Evolutionary conservation across 2,888 invertebrate species (phyloP).

Genomic region (Hemicrepidius hirtus): DNA sequence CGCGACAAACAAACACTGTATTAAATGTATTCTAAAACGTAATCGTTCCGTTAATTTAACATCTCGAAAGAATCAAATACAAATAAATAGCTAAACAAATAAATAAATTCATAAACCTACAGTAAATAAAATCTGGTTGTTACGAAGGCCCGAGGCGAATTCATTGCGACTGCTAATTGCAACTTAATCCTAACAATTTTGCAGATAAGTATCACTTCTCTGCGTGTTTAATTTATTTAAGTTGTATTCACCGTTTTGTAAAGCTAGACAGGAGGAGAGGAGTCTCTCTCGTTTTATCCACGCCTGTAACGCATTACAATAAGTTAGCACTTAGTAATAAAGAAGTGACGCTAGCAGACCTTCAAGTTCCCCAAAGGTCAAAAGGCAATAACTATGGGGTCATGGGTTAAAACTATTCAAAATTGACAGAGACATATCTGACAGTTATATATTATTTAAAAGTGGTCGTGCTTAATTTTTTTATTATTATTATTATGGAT

Average conservation of each 20-base stretch:
- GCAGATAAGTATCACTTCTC: slow-evolving; percentile 12
- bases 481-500: neutral
- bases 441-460: slow-evolving; percentile 23
- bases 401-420: slow-evolving; percentile 34
- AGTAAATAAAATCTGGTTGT: too few species aligned
- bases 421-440: slow-evolving; percentile 13
- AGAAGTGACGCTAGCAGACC: slow-evolving; percentile 34
- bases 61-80: too few species aligned
- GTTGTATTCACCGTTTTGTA: neutral
- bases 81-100: too few species aligned
- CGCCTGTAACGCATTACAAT: slow-evolving; percentile 15
- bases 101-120: too few species aligned
- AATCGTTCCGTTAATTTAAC: too few species aligned
- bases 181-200: slow-evolving; percentile 15
- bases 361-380: slow-evolving; percentile 37
- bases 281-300: neutral
- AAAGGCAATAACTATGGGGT: slow-evolving; percentile 32
- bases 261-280: slow-evolving; percentile 18
- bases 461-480: neutral
- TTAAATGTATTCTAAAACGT: too few species aligned
- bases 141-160: neutral
- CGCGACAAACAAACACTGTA: too few species aligned
- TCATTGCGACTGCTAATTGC: slow-evolving; percentile 6
- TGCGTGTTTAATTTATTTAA: slow-evolving; percentile 6
- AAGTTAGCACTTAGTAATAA: slow-evolving; percentile 35